Evolutionary conservation across 2,888 invertebrate genomes (phyloP), one percentile per base, ranked within the genome.

Genomic region (Drosophila longiperda): DNA sequence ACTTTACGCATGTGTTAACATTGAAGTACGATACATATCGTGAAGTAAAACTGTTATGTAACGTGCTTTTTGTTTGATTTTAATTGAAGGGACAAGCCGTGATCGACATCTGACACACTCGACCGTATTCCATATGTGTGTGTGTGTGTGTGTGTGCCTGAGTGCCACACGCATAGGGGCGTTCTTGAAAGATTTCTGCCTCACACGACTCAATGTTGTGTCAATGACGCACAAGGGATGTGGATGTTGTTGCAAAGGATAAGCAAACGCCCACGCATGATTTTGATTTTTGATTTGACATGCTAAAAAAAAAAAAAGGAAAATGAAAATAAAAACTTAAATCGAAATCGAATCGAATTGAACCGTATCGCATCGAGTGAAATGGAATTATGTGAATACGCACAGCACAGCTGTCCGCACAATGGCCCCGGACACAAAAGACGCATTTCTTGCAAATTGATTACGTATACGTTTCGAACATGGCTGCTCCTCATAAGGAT

Each of bases 21-120:
- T 57, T 72, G 63, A 67, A 78, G 75, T 64, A 50, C 55, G 73
- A 72, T 66, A 63, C 78, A 57, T 67, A 63, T 57, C 55, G 73
- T 69, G 60, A 63, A 62, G 62, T 59, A n/a, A 15, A 49, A 57
- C 17, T 59, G 54, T 29, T 48, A 26, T 63, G 59, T 17, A 42
- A 33, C 32, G 33, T 57, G 78, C 66, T 64, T 66, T 71, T 73
- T 73, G 71, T 73, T 82, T 85, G 80, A 79, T 85, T 88, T 90
- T 90, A 85, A 85, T 90, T 85, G 90, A 85, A 85, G 65, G 73
- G 71, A 74, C 52, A 45, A 49, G 63, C 54, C 29, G 50, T 49
- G 34, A 64, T 48, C 29, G 67, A 70, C 64, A 85, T 70, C 72
- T 80, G 78, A 69, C 66, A 69, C 48, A 63, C 38, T 53, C 57